These are phyloP conservation scores for Andrena haemorrhoa DNA, from an alignment of 2,888 invertebrate species.

Conservation along the genomic window DNA sequence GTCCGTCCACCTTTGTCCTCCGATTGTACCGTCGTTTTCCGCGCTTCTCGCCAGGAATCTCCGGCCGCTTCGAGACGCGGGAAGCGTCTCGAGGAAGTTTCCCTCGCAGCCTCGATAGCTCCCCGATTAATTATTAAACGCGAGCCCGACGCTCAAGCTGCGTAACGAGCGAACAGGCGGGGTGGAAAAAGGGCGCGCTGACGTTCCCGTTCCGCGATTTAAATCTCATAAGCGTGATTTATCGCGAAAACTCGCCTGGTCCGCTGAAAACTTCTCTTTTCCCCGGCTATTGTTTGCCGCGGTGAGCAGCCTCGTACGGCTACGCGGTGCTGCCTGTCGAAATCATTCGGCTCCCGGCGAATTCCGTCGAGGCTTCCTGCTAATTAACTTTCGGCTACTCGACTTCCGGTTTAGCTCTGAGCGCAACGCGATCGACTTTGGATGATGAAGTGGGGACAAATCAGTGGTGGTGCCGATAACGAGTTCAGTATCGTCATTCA, in stretches of 20 bases:
- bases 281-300: conserved; percentile 34
- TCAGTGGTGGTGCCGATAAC: conserved; percentile 55
- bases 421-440: neutral
- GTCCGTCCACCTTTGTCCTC: conserved; percentile 3
- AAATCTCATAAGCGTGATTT: conserved; percentile 62
- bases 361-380: too few relatives aligned
- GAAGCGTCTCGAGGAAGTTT: conserved; percentile 5
- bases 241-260: conserved; percentile 49
- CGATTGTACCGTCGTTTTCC: neutral
- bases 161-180: neutral
- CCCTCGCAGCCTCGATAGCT: conserved; percentile 4
- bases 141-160: neutral
- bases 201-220: conserved; percentile 36
- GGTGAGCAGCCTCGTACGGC: conserved; percentile 50
- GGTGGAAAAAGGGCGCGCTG: neutral
- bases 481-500: conserved; percentile 65
- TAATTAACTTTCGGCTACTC: too few relatives aligned
- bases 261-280: conserved; percentile 42
- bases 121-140: conserved; percentile 35
- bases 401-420: too few relatives aligned
- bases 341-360: too few relatives aligned
- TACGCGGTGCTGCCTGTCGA: neutral
- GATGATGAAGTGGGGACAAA: neutral
- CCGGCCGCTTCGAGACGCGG: neutral
- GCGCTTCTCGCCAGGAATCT: neutral